Conservation (phyloP, 1,140 invertebrate genomes). For the Vanessa tameamea region DNA sequence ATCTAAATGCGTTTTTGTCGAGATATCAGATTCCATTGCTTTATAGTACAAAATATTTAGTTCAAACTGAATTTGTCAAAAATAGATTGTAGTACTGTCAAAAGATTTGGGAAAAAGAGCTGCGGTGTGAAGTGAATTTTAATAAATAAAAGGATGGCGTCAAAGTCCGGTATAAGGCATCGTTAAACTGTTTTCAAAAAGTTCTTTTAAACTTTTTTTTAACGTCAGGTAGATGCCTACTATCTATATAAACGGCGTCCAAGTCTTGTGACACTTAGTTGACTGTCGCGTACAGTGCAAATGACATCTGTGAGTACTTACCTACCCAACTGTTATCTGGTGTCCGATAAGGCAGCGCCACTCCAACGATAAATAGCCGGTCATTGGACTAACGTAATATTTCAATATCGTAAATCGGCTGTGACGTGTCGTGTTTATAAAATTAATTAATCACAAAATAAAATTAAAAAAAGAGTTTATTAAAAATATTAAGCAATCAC, state of each 20-base stretch:
- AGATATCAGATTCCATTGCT: too few species aligned
- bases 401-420: slow-evolving; percentile 32
- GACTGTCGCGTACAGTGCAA: slow-evolving; percentile 19
- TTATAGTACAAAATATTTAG: too few species aligned
- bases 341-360: slow-evolving; percentile 57
- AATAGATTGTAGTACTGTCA: too few species aligned
- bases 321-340: slow-evolving; percentile 48
- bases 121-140: too few species aligned
- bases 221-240: too few species aligned
- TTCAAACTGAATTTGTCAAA: too few species aligned
- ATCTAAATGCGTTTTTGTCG: too few species aligned
- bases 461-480: not conserved
- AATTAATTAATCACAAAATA: not conserved
- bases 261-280: not conserved
- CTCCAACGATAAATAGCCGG: slow-evolving; percentile 56
- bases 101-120: too few species aligned
- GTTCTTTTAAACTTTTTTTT: too few species aligned
- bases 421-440: not conserved
- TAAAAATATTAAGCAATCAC: not conserved
- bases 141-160: too few species aligned
- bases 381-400: slow-evolving; percentile 47
- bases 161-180: too few species aligned
- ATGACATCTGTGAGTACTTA: slow-evolving; percentile 54
- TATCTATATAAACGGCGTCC: not conserved
- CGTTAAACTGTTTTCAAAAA: too few species aligned